These are phyloP conservation scores for Xestia rhomboidea DNA, from an alignment of 2,888 invertebrate species.

Conservation along the genomic window DNA sequence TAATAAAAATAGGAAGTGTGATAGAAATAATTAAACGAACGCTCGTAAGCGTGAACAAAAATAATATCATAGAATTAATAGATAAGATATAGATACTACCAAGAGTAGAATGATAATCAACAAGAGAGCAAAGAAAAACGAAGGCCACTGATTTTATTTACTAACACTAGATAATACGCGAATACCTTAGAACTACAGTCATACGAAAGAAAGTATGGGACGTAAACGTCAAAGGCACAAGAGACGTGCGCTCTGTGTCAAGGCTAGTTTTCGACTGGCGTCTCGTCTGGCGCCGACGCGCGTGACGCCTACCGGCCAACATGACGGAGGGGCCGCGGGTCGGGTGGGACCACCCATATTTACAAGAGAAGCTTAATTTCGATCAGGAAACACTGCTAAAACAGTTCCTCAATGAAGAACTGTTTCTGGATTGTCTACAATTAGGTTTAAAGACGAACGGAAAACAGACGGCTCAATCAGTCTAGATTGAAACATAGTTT, in stretches of 20 bases:
- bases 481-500: neutral
- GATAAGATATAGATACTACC: neutral
- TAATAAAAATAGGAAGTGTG: neutral
- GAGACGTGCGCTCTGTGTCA: neutral
- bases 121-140: neutral
- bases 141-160: constrained; percentile 22
- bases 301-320: too few species aligned
- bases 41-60: neutral
- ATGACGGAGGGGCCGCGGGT: neutral
- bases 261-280: constrained; percentile 6
- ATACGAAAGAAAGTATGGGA: neutral
- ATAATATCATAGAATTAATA: constrained; percentile 6
- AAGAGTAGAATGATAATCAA: neutral
- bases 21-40: neutral
- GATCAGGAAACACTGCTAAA: neutral
- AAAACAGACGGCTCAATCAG: neutral
- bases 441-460: neutral
- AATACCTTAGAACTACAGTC: neutral
- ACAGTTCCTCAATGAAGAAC: neutral
- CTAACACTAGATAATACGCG: neutral
- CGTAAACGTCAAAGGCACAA: constrained; percentile 11
- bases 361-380: constrained; percentile 18
- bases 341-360: neutral
- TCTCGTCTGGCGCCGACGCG: too few species aligned
- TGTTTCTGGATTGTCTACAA: neutral